phyloP scores from a whole-genome alignment of 30 jellyfish, hydroid and myxozoan genomes.

The Aurelia coerulea region DNA sequence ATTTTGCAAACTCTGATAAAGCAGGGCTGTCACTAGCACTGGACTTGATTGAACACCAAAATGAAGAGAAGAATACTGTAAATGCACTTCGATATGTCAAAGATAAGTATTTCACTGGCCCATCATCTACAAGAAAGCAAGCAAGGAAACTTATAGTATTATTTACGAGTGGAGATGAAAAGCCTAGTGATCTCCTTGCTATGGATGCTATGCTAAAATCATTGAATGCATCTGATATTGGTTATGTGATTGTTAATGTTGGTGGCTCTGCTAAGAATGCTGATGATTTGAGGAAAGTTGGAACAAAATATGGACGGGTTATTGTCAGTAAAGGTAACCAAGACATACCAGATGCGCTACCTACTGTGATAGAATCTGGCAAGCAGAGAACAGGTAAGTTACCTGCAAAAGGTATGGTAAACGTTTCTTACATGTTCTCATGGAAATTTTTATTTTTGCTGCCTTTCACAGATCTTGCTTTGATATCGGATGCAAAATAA shows the following conservation, averaged over 20 bases:
- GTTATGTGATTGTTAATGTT: constrained; percentile 19
- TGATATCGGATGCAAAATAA: too few relatives aligned
- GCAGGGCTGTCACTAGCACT: constrained; percentile 13
- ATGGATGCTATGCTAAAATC: constrained; percentile 21
- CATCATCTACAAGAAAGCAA: neutral
- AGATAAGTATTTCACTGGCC: constrained; percentile 12
- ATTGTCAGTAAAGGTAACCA: neutral
- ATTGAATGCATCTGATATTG: constrained; percentile 36
- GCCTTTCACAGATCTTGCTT: too few relatives aligned
- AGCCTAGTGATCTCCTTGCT: constrained; percentile 3
- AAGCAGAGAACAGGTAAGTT: too few relatives aligned
- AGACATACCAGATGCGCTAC: constrained; percentile 49
- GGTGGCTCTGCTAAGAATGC: constrained; percentile 14
- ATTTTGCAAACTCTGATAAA: constrained; percentile 9
- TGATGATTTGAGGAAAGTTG: neutral
- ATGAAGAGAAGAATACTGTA: constrained; percentile 30
- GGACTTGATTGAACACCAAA: constrained; percentile 16
- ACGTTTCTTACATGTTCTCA: too few relatives aligned
- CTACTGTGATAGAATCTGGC: constrained; percentile 41
- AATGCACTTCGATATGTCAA: constrained; percentile 31
- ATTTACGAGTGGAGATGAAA: constrained; percentile 29
- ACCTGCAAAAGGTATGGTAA: too few relatives aligned
- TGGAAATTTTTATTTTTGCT: too few relatives aligned
- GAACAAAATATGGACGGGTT: constrained; percentile 38
- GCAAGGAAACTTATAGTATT: constrained; percentile 43